phyloP scores from a whole-genome alignment of 2,888 invertebrate species.

The Cenopis cana region DNA sequence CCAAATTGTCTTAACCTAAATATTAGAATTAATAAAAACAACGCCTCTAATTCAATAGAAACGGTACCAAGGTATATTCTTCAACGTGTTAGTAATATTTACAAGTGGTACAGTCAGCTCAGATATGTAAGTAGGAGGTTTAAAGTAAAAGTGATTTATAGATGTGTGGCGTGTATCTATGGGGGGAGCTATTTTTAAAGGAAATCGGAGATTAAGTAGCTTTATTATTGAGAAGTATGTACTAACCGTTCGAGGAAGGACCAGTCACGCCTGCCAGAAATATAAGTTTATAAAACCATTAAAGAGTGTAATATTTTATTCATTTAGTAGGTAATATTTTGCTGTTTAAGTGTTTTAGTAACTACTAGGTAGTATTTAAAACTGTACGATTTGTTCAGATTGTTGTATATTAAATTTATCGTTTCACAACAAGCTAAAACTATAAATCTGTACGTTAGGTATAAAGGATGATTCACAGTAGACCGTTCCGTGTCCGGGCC shows the following conservation, averaged over 20 bases:
- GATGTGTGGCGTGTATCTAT: not conserved
- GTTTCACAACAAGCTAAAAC: too few species aligned
- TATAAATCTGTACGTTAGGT: too few species aligned
- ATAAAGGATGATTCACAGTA: too few species aligned
- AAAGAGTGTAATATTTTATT: too few species aligned
- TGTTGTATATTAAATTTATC: too few species aligned
- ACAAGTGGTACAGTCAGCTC: not conserved
- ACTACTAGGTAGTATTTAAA: too few species aligned
- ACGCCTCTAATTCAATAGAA: too few species aligned
- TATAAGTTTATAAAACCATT: not conserved
- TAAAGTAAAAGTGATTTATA: slow-evolving; percentile 9
- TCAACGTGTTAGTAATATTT: not conserved
- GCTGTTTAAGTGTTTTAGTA: too few species aligned
- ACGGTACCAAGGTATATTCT: not conserved
- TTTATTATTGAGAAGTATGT: slow-evolving; percentile 10
- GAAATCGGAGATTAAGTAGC: slow-evolving; percentile 40
- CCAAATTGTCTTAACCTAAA: too few species aligned
- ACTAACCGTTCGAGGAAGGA: not conserved
- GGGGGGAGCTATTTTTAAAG: slow-evolving; percentile 37
- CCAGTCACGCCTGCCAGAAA: slow-evolving; percentile 2
- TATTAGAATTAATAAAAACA: too few species aligned
- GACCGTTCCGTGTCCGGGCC: too few species aligned
- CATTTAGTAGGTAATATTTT: not conserved
- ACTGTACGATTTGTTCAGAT: too few species aligned
- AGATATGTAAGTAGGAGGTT: slow-evolving; percentile 4